Base-by-base conservation (phyloP, 2,888 invertebrate genomes). In the Linnaemya tessellans region DNA sequence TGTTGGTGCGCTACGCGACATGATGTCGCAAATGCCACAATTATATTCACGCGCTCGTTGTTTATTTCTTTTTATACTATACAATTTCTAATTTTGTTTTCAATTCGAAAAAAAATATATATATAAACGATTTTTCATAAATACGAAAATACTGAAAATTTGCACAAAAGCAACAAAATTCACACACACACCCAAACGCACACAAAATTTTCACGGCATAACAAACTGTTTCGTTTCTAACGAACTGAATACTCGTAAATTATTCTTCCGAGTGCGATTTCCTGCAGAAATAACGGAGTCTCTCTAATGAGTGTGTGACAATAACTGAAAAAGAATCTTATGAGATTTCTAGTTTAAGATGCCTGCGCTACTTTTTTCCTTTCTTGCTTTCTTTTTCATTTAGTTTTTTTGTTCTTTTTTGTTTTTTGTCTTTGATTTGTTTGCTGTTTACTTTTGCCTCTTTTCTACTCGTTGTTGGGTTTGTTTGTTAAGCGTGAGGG, bases 261-360 rank as follows among this genome's bases (percentile, higher is more conserved):
- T 35, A 18, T 60, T 38, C 18, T 60, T 18, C 56, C 15, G 51
- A 51, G 11, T 20, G 4, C 18, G 38, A 60, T 11, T 38, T 20
- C 20, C 41, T 41, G 41, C 30, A 2, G 30, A 30, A 41, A 13
- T 41, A 11, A 13, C 3, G 22, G 18, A 13, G 22, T 64, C 22
- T 46, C 49, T 58, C 43, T n/a, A 73, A 25, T 30, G 79, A 85
- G 70, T 60, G 82, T 85, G 65, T 75, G 75, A 65, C 70, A 75
- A 25, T 35, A 75, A 85, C 85, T 85, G 79, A 85, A 74, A 81
- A 74, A 85, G 74, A 81, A 74, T 58, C 46, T 68, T 22, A 74
- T 70, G 25, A 25, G 41, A 35, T 74, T 64, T 82, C 70, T 78
- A 25, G 54, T 67, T 79, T 73, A 78, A 84, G 81, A 79, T 82